Conservation (phyloP, 1,140 invertebrate genomes). For the Plutomurus gul region DNA sequence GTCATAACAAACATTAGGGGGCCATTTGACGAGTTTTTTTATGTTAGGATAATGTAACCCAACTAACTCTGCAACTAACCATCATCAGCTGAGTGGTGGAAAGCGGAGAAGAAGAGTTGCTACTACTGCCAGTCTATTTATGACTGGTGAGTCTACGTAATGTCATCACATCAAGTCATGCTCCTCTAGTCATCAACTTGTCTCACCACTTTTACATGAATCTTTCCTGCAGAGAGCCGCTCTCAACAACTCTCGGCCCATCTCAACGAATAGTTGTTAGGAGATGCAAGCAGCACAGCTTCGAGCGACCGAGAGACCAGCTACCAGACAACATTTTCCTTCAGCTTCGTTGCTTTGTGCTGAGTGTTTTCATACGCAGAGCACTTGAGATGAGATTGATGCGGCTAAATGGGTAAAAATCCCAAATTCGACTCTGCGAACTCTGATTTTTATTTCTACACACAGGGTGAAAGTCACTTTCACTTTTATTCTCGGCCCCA, state of each 20-base stretch:
- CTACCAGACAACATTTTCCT: slow-evolving; percentile 11
- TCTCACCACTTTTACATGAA: slow-evolving; percentile 1
- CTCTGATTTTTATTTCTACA: neutral
- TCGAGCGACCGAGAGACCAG: too few species aligned
- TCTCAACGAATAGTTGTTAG: too few species aligned
- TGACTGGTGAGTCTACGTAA: slow-evolving; percentile 9
- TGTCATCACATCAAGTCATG: slow-evolving; percentile 26
- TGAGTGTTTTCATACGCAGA: slow-evolving; percentile 18
- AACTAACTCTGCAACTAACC: slow-evolving; percentile 14
- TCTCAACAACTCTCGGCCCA: too few species aligned
- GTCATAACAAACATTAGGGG: slow-evolving; percentile 28
- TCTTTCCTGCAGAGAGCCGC: neutral
- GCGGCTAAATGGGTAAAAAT: slow-evolving; percentile 4
- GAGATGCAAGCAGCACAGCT: too few species aligned
- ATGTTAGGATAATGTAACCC: slow-evolving; percentile 10
- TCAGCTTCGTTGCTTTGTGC: slow-evolving; percentile 12
- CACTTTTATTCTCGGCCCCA: neutral
- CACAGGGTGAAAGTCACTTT: slow-evolving; percentile 11
- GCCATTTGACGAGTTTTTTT: slow-evolving; percentile 20
- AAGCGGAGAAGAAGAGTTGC: slow-evolving; percentile 2
- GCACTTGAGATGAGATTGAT: slow-evolving; percentile 28
- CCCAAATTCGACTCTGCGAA: slow-evolving; percentile 3
- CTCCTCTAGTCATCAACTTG: slow-evolving; percentile 26
- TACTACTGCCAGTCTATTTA: slow-evolving; percentile 8
- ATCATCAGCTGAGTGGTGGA: too few species aligned